These are phyloP conservation scores for Ormyrus labotus DNA, from an alignment of 2,888 invertebrate genomes.

Conservation along the genomic window DNA sequence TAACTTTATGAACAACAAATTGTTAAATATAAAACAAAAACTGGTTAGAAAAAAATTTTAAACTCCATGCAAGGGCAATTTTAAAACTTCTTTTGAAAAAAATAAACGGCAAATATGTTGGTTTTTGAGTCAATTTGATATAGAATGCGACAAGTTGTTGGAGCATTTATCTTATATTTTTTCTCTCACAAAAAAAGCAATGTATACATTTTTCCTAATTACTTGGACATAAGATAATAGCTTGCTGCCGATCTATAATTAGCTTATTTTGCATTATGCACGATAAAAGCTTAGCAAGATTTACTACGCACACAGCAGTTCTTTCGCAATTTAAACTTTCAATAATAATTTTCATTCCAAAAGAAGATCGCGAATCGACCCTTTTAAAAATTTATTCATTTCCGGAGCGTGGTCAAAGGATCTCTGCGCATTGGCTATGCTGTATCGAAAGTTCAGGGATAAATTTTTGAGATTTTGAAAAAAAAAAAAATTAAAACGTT, in stretches of 20 bases:
- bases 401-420: too few relatives aligned
- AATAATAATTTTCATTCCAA: background rate
- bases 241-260: constrained; percentile 16
- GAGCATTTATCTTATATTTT: constrained; percentile 24
- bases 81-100: constrained; percentile 7
- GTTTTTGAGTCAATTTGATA: constrained; percentile 31
- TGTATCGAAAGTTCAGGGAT: too few relatives aligned
- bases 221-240: constrained; percentile 44
- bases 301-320: constrained; percentile 1
- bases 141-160: constrained; percentile 10
- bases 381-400: too few relatives aligned
- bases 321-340: background rate
- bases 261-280: constrained; percentile 29
- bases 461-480: too few relatives aligned
- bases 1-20: too few relatives aligned
- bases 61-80: background rate
- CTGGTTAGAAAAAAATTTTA: background rate
- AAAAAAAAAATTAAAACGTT: background rate
- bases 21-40: background rate
- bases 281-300: background rate
- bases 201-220: constrained; percentile 22
- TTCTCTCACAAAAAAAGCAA: background rate
- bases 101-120: constrained; percentile 10
- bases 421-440: too few relatives aligned
- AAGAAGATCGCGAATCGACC: too few relatives aligned